phyloP scores from a whole-genome alignment of 2,888 invertebrate genomes.

The Helicoverpa assulta region DNA sequence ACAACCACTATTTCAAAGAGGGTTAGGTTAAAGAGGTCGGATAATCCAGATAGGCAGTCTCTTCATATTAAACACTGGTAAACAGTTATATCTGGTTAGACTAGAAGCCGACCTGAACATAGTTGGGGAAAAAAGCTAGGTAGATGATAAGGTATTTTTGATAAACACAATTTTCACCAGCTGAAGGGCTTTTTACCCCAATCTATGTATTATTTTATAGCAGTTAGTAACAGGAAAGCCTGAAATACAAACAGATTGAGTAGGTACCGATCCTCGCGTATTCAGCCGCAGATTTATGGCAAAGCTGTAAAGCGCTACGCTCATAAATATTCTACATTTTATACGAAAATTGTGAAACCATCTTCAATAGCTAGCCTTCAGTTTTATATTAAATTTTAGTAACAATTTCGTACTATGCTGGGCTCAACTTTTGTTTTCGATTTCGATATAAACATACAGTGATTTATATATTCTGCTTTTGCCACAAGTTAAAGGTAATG shows the following conservation, averaged over 20 bases:
- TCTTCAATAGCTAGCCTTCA: constrained; percentile 27
- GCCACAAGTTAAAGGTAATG: no score
- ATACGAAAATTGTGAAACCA: constrained; percentile 59
- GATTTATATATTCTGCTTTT: neutral
- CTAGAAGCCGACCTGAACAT: no score
- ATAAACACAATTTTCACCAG: no score
- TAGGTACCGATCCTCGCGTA: constrained; percentile 12
- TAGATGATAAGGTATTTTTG: no score
- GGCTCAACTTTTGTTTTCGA: neutral
- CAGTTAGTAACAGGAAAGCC: neutral
- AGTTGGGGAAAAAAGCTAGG: no score
- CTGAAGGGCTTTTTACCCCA: neutral
- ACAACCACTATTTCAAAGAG: no score
- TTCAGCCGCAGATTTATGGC: constrained; percentile 63
- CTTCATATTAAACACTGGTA: no score
- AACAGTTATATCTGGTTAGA: no score
- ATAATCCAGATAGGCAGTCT: no score
- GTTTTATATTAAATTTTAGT: constrained; percentile 23
- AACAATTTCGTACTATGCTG: neutral
- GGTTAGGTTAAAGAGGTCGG: no score
- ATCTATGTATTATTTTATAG: neutral
- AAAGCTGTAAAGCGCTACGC: constrained; percentile 62
- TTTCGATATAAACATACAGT: no score
- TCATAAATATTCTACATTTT: constrained; percentile 67
- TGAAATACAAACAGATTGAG: constrained; percentile 18